Percentiles rank a stretch among this genome's conserved stretches.
Evolutionary conservation across 2,113 vertebrate species (phyloP).

Genomic region (Scophthalmus maximus): DNA sequence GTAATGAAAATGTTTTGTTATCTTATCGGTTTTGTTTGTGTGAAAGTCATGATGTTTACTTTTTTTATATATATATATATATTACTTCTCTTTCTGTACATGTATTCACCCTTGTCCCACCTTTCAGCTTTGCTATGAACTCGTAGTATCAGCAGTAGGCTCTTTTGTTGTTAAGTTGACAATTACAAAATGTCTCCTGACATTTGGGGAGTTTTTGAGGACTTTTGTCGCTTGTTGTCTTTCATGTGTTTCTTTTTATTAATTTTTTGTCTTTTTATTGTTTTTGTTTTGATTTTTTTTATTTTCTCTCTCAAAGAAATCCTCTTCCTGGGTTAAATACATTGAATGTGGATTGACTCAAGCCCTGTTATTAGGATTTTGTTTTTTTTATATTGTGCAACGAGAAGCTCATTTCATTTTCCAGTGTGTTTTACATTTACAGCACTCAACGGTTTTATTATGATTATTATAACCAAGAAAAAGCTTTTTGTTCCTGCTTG

Average conservation of each 20-base stretch:
- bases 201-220: constrained; percentile 47
- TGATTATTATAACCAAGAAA: constrained; percentile 48
- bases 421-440: constrained; percentile 43
- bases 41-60: constrained; percentile 87
- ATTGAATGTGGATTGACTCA: constrained; percentile 55
- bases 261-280: constrained; percentile 58
- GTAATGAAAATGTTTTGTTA: constrained; percentile 85
- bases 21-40: constrained; percentile 74
- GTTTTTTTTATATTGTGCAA: constrained; percentile 57
- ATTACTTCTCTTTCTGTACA: constrained; percentile 77
- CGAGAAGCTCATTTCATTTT: constrained; percentile 51
- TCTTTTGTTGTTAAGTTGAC: constrained; percentile 48
- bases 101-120: constrained; percentile 56
- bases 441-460: constrained; percentile 62
- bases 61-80: too few species aligned
- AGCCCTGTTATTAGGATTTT: constrained; percentile 39
- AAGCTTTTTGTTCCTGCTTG: constrained; percentile 35
- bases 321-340: constrained; percentile 45
- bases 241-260: constrained; percentile 51
- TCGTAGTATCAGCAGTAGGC: constrained; percentile 37
- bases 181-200: constrained; percentile 32
- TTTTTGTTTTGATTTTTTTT: background rate
- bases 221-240: constrained; percentile 47
- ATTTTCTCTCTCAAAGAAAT: constrained; percentile 20
- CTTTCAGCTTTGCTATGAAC: constrained; percentile 51